phyloP scores from a whole-genome alignment of 37 sponge, comb jelly and placozoan species.

The Axinella damicornis region DNA sequence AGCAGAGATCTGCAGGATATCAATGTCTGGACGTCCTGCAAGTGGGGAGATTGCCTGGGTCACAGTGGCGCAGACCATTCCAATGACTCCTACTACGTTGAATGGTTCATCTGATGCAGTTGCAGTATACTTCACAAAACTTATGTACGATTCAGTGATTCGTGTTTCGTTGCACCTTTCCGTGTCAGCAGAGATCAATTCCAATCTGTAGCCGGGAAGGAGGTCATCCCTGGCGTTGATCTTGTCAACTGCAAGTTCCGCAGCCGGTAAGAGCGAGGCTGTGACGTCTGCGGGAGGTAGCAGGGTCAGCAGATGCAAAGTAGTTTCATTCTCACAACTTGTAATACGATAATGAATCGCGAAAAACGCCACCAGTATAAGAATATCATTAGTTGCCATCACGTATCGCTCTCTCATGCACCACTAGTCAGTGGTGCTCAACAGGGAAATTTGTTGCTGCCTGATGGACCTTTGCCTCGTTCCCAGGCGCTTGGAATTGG shows the following conservation, averaged over 20 bases:
- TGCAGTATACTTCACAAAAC: constrained; percentile 4
- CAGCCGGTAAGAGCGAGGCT: too few species aligned
- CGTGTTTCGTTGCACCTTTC: not conserved
- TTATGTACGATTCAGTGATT: not conserved
- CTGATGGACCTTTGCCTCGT: too few species aligned
- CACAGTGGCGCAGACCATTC: constrained; percentile 33
- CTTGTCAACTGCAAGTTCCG: constrained; percentile 21
- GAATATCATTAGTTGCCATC: too few species aligned
- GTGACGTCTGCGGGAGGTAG: too few species aligned
- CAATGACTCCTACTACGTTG: constrained; percentile 27
- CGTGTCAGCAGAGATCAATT: constrained; percentile 11
- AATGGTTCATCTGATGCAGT: not conserved
- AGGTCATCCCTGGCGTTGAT: constrained; percentile 27
- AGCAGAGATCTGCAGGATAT: constrained; percentile 19
- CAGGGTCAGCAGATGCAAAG: too few species aligned
- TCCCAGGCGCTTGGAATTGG: too few species aligned
- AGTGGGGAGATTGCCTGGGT: constrained; percentile 15
- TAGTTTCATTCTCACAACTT: too few species aligned
- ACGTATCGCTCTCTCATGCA: too few species aligned
- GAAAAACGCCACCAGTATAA: too few species aligned
- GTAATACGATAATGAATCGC: too few species aligned
- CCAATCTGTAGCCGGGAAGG: constrained; percentile 29
- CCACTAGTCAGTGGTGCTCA: too few species aligned
- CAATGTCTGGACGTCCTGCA: not conserved
- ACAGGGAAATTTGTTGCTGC: too few species aligned